Percentiles rank a stretch among this genome's conserved stretches.
Evolutionary conservation across 1,140 invertebrate species (phyloP).

Genomic region (Potamilus streckersoni): DNA sequence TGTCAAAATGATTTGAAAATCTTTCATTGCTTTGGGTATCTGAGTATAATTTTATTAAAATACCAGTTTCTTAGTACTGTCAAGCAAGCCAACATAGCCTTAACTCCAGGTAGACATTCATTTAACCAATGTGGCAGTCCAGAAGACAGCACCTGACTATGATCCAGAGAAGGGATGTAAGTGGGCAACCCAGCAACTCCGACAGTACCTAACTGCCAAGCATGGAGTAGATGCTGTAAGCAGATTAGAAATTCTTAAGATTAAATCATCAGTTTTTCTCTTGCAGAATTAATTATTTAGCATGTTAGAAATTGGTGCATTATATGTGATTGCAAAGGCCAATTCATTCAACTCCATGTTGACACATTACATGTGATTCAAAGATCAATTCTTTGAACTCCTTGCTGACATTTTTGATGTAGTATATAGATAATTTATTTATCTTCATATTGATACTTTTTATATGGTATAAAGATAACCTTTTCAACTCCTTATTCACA

Average conservation of each 20-base stretch:
- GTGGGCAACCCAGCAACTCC: conserved; percentile 69
- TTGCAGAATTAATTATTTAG: background rate
- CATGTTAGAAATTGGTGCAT: background rate
- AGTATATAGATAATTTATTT: too few relatives aligned
- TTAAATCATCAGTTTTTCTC: background rate
- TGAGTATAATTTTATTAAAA: too few relatives aligned
- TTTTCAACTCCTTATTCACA: too few relatives aligned
- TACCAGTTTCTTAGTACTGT: too few relatives aligned
- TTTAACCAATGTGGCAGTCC: conserved; percentile 71
- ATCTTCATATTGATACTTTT: too few relatives aligned
- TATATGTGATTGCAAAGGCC: background rate
- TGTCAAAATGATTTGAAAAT: too few relatives aligned
- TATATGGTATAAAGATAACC: too few relatives aligned
- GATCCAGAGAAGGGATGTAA: conserved; percentile 72
- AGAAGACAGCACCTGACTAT: conserved; percentile 71
- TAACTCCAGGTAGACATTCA: conserved; percentile 66
- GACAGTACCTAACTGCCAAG: conserved; percentile 66
- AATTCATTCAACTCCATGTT: background rate
- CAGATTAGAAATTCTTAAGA: background rate
- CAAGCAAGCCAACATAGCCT: conserved; percentile 6
- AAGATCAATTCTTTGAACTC: background rate
- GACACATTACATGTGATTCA: background rate
- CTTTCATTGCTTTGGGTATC: too few relatives aligned
- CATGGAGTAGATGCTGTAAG: conserved; percentile 66
- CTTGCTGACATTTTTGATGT: too few relatives aligned